Evolutionary conservation across 2,113 vertebrate species (phyloP).

Genomic region (Grammomys dolichurus): DNA sequence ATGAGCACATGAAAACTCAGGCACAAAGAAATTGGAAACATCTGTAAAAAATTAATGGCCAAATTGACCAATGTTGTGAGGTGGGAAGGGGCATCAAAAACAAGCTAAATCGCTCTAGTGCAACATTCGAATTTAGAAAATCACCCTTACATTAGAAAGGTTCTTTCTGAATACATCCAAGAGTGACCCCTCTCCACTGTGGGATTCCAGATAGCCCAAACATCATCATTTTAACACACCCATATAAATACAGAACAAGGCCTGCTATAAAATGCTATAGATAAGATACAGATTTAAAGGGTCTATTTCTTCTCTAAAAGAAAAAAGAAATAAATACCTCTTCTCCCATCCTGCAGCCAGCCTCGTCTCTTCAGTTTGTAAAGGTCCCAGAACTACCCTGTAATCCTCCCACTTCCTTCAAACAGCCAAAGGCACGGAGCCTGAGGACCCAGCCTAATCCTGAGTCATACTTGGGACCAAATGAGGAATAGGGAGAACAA

Average conservation of each 20-base stretch:
- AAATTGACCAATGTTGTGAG: conserved; percentile 65
- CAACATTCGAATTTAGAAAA: conserved; percentile 72
- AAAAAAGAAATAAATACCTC: conserved; percentile 87
- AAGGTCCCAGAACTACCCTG: conserved; percentile 83
- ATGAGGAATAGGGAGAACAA: conserved; percentile 88
- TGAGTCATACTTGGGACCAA: conserved; percentile 89
- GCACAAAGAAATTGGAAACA: conserved; percentile 85
- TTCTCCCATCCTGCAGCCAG: conserved; percentile 90
- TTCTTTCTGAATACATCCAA: conserved; percentile 62
- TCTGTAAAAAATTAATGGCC: conserved; percentile 82
- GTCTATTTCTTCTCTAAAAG: conserved; percentile 65
- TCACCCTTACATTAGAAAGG: conserved; percentile 38
- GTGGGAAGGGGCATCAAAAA: neutral
- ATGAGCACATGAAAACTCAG: conserved; percentile 81
- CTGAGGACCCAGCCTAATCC: conserved; percentile 88
- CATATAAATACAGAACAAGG: conserved; percentile 66
- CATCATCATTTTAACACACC: conserved; percentile 56
- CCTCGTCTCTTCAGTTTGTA: conserved; percentile 85
- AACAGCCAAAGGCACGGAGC: conserved; percentile 85
- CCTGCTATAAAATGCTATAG: conserved; percentile 46
- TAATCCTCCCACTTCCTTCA: conserved; percentile 89
- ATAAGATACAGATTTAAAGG: conserved; percentile 37
- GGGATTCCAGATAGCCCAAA: conserved; percentile 50
- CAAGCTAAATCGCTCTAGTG: conserved; percentile 73
- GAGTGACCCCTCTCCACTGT: conserved; percentile 17